These are phyloP conservation scores for Clanis bilineata DNA, from an alignment of 2,888 invertebrate species.

Conservation along the genomic window DNA sequence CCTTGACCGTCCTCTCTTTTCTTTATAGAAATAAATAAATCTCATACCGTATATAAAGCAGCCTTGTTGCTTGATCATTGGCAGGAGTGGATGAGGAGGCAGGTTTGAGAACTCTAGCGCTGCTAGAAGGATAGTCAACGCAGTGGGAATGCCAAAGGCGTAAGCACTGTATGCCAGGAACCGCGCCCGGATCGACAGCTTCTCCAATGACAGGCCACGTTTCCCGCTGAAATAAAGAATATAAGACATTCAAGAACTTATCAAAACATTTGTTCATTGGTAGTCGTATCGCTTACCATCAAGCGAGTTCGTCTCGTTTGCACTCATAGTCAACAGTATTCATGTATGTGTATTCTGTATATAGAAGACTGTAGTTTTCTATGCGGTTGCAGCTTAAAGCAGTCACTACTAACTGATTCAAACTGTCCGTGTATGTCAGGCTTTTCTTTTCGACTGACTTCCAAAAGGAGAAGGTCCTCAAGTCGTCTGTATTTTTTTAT, in stretches of 20 bases:
- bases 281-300: too few relatives aligned
- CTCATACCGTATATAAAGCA: slow-evolving; percentile 66
- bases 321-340: too few relatives aligned
- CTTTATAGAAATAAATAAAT: background rate
- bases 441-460: too few relatives aligned
- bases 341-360: too few relatives aligned
- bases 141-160: slow-evolving; percentile 63
- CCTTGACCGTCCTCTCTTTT: background rate
- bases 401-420: too few relatives aligned
- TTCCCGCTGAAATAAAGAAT: slow-evolving; percentile 58
- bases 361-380: too few relatives aligned
- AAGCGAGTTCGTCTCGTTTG: too few relatives aligned
- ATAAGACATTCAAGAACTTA: background rate
- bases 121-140: slow-evolving; percentile 53
- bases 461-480: too few relatives aligned
- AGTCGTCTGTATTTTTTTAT: too few relatives aligned
- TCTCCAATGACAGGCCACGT: slow-evolving; percentile 52
- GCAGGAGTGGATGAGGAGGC: slow-evolving; percentile 48
- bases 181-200: slow-evolving; percentile 46
- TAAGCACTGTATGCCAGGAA: slow-evolving; percentile 62
- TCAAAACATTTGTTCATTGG: too few relatives aligned
- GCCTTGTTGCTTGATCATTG: slow-evolving; percentile 53
- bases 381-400: too few relatives aligned
- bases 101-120: slow-evolving; percentile 61
- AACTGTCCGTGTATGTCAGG: too few relatives aligned